These are phyloP conservation scores for Dinomys branickii DNA, from an alignment of 2,113 vertebrate species.

Conservation along the genomic window DNA sequence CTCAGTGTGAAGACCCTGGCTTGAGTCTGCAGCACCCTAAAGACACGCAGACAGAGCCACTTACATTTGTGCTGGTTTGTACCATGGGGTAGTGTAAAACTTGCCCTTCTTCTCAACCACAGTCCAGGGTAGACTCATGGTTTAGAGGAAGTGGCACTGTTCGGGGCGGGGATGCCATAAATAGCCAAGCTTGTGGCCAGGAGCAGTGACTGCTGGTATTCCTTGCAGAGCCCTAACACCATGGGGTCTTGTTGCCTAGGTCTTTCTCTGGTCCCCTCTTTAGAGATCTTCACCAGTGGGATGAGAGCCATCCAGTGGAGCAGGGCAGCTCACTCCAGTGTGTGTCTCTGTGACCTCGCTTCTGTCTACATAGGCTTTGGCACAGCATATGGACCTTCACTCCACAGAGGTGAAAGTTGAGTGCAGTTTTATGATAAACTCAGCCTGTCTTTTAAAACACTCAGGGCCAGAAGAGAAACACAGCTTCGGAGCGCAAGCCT, in stretches of 20 bases:
- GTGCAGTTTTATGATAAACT: not conserved
- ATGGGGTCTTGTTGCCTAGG: not conserved
- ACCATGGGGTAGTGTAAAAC: not conserved
- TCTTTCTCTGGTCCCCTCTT: not conserved
- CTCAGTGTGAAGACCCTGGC: not conserved
- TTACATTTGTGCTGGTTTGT: not conserved
- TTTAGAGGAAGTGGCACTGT: not conserved
- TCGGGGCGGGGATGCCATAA: not conserved
- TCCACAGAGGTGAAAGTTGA: rapidly evolving
- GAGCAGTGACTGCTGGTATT: not conserved
- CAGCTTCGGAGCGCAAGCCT: not conserved
- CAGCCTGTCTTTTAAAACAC: not conserved
- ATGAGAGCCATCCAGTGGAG: not conserved
- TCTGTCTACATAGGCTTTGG: rapidly evolving
- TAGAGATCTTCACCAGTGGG: not conserved
- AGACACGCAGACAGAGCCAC: not conserved
- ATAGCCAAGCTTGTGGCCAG: not conserved
- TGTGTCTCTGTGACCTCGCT: not conserved
- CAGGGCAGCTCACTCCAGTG: rapidly evolving
- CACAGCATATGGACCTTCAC: rapidly evolving
- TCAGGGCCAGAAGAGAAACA: rapidly evolving
- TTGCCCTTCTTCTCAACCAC: not conserved
- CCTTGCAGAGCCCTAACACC: not conserved
- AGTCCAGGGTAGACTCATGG: too few relatives aligned
- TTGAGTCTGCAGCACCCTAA: not conserved